These are phyloP conservation scores for Tragelaphus buxtoni DNA, from an alignment of 2,113 vertebrate genomes.

Conservation along the genomic window DNA sequence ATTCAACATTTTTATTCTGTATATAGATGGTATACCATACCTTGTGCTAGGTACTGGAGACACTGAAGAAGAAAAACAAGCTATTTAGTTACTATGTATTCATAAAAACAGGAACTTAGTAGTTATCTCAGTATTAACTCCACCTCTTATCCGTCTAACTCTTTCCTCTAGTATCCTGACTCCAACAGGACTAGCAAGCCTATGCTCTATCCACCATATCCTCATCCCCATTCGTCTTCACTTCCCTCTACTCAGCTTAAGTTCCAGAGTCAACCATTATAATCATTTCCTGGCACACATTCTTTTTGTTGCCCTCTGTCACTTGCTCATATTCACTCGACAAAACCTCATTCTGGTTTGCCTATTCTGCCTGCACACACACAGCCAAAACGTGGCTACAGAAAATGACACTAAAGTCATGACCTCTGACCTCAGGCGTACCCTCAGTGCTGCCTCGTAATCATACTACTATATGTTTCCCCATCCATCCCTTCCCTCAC, in stretches of 20 bases:
- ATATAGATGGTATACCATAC: not conserved
- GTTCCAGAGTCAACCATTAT: not conserved
- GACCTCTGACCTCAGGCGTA: not conserved
- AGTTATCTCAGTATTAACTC: not conserved
- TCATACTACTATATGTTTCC: not conserved
- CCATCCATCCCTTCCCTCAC: not conserved
- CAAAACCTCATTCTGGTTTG: not conserved
- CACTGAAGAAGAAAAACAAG: not conserved
- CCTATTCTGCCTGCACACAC: not conserved
- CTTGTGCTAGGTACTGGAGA: not conserved
- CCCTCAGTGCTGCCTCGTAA: not conserved
- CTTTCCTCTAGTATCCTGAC: not conserved
- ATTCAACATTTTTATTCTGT: not conserved
- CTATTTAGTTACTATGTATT: not conserved
- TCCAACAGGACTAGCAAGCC: not conserved
- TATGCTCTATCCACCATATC: not conserved
- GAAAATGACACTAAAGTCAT: not conserved
- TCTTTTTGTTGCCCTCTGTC: not conserved
- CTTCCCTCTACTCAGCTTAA: not conserved
- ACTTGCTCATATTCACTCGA: not conserved
- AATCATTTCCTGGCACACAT: not conserved
- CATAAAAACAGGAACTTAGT: not conserved
- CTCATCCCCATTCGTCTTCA: not conserved
- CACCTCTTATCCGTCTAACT: not conserved
- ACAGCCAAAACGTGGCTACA: not conserved